Base-by-base conservation (phyloP, 30 jellyfish, hydroid and myxozoan species). In the Cassiopea andromeda region DNA sequence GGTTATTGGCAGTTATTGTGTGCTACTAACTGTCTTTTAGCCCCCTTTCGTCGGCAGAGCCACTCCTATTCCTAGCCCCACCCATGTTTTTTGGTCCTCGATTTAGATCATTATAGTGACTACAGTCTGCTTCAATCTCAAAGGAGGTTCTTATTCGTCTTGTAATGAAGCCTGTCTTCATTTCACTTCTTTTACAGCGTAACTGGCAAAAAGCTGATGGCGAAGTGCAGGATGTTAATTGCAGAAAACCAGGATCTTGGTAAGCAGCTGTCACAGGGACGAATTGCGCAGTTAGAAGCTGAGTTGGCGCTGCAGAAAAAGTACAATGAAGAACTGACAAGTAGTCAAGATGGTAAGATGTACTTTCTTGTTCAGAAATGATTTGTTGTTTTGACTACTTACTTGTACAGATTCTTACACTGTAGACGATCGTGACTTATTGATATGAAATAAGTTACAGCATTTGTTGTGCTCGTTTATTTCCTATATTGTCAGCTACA, bases 231-330 rank as follows among this genome's bases (percentile, higher is more conserved):
- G 60, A 96, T 91, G 98, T 81, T 96, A 82, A 91, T 96, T 77
- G 98, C 93, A 87, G 99, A 96, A 73, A 96, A 96, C 82, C 99
- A 96, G 86, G 99, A 96, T 15, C 96, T 96, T 60, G 99, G 99
- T 15, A 92, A 88, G 83, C 99, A 96, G 92, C 72, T 96, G 46
- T 96, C 99, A 7, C 99, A 96, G 75, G 99, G 99, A 38, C 73
- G 99, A 58, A 88, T 96, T 2, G 99, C 99, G 44, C 98, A 96
- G 85, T 70, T 96, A 70, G 99, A 96, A 78, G 99, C 98, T 1
- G 99, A 96, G 74, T 75, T 96, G 14, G 97, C 99, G 1, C 69
- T 96, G 87, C 99, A 96, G 74, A 96, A 91, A 93, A 96, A 96
- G 66, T 96, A 96, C 61, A 92, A 98, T 82, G 99, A 96, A 60